Evolutionary conservation across 2,888 invertebrate species (phyloP), one percentile per base, ranked within the genome.

Genomic region (Andrena chrysosceles): DNA sequence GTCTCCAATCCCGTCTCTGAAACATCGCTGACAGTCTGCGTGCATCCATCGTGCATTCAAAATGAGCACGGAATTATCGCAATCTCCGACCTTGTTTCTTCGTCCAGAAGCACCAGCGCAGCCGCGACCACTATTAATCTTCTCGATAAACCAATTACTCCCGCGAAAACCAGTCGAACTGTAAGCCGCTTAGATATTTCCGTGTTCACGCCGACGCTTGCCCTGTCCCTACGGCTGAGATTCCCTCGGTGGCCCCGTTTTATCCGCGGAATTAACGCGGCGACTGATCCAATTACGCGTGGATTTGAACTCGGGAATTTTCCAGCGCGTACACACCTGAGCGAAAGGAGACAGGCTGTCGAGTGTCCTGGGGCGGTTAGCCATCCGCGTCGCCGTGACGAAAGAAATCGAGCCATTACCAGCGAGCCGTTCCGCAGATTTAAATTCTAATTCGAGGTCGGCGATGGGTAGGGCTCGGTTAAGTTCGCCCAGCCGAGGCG

Each of bases 331-430:
- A 42, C 16, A 16, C 54, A n/a, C 8, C 16, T 16, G 23, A 29
- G 16, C 13, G 10, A 26, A 72, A n/a, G 67, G 67, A 63, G 70
- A 48, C 33, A 48, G n/a, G 42, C 33, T 49, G 71, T 62, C 48
- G 56, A 69, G 69, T 81, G 80, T 81, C 80, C 66, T 54, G 74
- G 48, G 62, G 81, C 74, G 54, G 81, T 79, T 80, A 79, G 26
- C 49, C 54, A 31, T 72, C 68, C 66, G 66, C 63, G 78, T 85
- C 84, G 81, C 84, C 83, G 79, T 82, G 73, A 81, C 78, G 82
- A 82, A 84, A 83, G 83, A 90, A 90, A 90, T 88, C 85, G 83
- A 85, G 85, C 87, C 88, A 87, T 89, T 90, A 91, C 85, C 82
- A 72, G 78, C 76, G 84, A 77, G 75, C 68, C 84, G 77, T 87